These are phyloP conservation scores for Phalacrocorax aristotelis DNA, from an alignment of 2,113 vertebrate species.

Conservation along the genomic window DNA sequence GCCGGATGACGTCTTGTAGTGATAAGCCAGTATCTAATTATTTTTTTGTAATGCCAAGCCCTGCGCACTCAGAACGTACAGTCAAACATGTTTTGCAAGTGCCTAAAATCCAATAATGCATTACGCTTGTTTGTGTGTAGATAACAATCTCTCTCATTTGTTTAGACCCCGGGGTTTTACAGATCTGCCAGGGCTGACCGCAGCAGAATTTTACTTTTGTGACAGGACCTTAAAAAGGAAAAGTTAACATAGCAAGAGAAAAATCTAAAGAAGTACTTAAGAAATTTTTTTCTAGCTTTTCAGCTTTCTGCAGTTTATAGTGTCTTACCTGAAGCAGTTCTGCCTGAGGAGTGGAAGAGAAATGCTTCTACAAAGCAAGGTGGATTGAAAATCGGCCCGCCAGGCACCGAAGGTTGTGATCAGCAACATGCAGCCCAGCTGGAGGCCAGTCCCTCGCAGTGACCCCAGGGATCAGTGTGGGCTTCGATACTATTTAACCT, in stretches of 20 bases:
- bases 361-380: background rate
- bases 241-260: background rate
- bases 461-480: accelerated
- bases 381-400: background rate
- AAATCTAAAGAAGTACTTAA: background rate
- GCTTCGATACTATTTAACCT: background rate
- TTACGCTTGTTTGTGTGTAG: background rate
- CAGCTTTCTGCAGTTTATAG: background rate
- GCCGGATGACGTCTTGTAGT: background rate
- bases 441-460: accelerated
- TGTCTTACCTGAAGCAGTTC: background rate
- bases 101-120: background rate
- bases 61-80: background rate
- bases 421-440: background rate
- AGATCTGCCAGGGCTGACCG: background rate
- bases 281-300: background rate
- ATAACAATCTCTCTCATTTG: background rate
- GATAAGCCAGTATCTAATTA: background rate
- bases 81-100: background rate
- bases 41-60: background rate
- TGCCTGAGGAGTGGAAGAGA: background rate
- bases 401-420: background rate
- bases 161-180: background rate
- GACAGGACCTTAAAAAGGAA: background rate
- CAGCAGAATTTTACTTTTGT: background rate